phyloP scores from a whole-genome alignment of 1,140 invertebrate genomes.

The Atopsyche davidsoni region DNA sequence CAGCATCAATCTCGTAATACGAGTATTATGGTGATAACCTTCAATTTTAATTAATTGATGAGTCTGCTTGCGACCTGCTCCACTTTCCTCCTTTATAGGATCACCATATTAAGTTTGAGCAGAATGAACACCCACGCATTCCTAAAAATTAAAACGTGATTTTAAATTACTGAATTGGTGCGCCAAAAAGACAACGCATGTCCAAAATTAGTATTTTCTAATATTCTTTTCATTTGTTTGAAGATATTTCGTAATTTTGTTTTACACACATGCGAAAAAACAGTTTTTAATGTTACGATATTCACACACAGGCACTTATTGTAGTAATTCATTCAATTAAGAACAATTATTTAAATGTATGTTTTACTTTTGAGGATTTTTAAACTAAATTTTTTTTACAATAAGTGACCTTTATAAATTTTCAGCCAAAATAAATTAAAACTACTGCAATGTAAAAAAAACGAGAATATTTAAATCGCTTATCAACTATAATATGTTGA shows the following conservation, averaged over 20 bases:
- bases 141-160: not conserved
- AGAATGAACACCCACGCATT: too few species aligned
- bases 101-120: too few species aligned
- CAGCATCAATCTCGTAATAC: too few species aligned
- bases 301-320: not conserved
- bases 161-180: not conserved
- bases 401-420: not conserved
- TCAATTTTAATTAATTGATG: too few species aligned
- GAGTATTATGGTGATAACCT: too few species aligned
- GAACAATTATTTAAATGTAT: not conserved
- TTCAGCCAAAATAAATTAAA: not conserved
- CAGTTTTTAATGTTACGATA: not conserved
- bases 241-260: too few species aligned
- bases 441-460: constrained; percentile 2
- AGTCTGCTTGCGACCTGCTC: too few species aligned
- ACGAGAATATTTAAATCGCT: constrained; percentile 1
- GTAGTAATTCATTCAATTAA: not conserved
- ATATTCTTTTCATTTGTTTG: too few species aligned
- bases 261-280: not conserved
- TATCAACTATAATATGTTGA: not conserved
- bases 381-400: not conserved
- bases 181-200: not conserved
- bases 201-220: too few species aligned
- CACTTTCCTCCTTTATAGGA: too few species aligned
- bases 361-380: not conserved